phyloP scores from a whole-genome alignment of 2,797 vertebrate genomes.

The Anguilla marmorata region DNA sequence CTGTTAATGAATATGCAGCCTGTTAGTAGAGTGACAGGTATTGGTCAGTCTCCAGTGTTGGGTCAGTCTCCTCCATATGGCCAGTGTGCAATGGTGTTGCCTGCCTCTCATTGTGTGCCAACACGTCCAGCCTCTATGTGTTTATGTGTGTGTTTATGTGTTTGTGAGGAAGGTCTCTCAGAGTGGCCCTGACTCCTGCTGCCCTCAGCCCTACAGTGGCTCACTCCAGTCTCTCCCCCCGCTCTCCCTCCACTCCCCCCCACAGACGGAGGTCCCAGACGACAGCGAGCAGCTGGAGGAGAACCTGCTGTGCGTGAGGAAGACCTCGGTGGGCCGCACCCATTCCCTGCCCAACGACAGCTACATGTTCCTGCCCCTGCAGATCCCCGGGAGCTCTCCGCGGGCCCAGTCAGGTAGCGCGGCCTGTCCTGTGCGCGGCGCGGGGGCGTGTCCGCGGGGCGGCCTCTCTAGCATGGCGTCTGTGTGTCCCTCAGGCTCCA shows the following conservation, averaged over 20 bases:
- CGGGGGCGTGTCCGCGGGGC: not conserved
- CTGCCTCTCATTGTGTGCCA: slow-evolving; percentile 60
- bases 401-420: slow-evolving; percentile 77
- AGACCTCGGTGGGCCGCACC: slow-evolving; percentile 87
- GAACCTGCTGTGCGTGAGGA: slow-evolving; percentile 84
- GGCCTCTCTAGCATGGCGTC: not conserved
- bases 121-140: slow-evolving; percentile 57
- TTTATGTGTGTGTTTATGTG: slow-evolving; percentile 47
- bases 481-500: slow-evolving; percentile 74
- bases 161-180: slow-evolving; percentile 28
- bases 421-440: not conserved
- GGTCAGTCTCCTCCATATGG: slow-evolving; percentile 55
- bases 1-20: not conserved
- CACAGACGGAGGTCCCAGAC: slow-evolving; percentile 55
- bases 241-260: slow-evolving; percentile 23
- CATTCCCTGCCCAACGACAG: slow-evolving; percentile 97
- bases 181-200: not conserved
- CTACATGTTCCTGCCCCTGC: slow-evolving; percentile 86
- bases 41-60: slow-evolving; percentile 46
- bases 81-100: slow-evolving; percentile 50
- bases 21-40: not conserved
- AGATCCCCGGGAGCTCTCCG: slow-evolving; percentile 51
- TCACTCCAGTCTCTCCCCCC: slow-evolving; percentile 38
- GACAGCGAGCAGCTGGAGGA: slow-evolving; percentile 59
- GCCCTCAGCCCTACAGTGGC: not conserved